These are phyloP conservation scores for Pollachius pollachius DNA, from an alignment of 2,113 vertebrate species.

Conservation along the genomic window DNA sequence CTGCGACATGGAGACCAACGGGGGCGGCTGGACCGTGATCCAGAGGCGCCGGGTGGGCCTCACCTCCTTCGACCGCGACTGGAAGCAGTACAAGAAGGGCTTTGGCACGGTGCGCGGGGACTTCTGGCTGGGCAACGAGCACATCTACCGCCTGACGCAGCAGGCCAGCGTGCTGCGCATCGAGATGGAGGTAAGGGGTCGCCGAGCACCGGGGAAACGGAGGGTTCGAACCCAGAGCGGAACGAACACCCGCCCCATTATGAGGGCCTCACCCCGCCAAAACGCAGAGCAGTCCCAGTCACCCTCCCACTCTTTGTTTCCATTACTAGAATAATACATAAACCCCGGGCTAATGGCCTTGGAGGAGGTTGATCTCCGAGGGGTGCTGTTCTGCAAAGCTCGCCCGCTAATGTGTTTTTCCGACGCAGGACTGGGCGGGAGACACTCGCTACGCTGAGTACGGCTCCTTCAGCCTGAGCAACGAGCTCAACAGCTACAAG, in stretches of 20 bases:
- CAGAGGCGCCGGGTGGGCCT: constrained; percentile 92
- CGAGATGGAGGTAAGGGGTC: constrained; percentile 84
- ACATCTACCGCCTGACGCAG: constrained; percentile 88
- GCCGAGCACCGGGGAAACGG: constrained; percentile 1
- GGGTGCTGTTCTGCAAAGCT: neutral
- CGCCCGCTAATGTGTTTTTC: constrained; percentile 29
- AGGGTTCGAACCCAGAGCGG: neutral
- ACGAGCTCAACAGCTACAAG: constrained; percentile 91
- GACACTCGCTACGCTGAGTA: constrained; percentile 82
- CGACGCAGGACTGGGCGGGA: constrained; percentile 90
- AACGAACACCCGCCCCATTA: neutral
- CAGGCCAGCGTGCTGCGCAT: constrained; percentile 87
- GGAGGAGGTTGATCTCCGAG: constrained; percentile 5
- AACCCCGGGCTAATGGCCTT: neutral
- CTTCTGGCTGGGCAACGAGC: constrained; percentile 96
- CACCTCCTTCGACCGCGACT: constrained; percentile 88
- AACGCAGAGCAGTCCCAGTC: constrained; percentile 2
- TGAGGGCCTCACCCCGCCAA: constrained; percentile 21
- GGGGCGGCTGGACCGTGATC: constrained; percentile 94
- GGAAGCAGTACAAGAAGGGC: constrained; percentile 91
- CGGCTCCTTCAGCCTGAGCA: constrained; percentile 79
- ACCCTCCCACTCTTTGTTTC: neutral
- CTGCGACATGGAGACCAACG: constrained; percentile 93
- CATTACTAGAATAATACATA: neutral
- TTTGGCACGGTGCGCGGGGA: constrained; percentile 92